Conservation (phyloP, 2,797 vertebrate species). For the Pantherophis vulpinus region DNA sequence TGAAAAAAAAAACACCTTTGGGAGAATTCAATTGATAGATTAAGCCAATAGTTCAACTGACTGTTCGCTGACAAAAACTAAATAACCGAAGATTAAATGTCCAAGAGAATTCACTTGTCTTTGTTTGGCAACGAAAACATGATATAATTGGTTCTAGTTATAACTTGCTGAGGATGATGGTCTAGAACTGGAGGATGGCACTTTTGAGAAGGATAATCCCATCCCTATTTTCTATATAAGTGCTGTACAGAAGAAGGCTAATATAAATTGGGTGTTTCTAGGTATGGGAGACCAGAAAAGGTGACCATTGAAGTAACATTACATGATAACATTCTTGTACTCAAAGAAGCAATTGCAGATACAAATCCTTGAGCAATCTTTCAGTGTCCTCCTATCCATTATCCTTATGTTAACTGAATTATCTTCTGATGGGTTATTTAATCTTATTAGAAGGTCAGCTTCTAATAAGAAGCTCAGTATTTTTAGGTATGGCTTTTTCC, state of each 20-base stretch:
- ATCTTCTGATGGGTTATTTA: not conserved
- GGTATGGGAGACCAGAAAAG: not conserved
- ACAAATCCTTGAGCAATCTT: not conserved
- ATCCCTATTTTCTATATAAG: not conserved
- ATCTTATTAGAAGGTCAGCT: not conserved
- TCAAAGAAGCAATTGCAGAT: not conserved
- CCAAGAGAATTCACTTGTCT: not conserved
- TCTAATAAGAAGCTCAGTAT: not conserved
- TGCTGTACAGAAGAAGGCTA: not conserved
- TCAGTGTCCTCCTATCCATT: not conserved
- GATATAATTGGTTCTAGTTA: not conserved
- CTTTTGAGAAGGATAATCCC: not conserved
- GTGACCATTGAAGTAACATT: not conserved
- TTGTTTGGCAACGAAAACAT: not conserved
- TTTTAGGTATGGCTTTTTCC: not conserved
- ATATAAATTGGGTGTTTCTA: not conserved
- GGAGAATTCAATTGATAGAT: not conserved
- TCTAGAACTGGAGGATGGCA: not conserved
- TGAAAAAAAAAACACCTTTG: no score
- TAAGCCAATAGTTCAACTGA: not conserved
- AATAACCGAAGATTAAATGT: not conserved
- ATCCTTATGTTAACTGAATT: not conserved
- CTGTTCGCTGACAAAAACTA: not conserved
- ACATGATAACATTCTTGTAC: not conserved
- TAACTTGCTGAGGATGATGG: not conserved